Conservation (phyloP, 2,888 invertebrate species). For the Ophion ventricosus region DNA sequence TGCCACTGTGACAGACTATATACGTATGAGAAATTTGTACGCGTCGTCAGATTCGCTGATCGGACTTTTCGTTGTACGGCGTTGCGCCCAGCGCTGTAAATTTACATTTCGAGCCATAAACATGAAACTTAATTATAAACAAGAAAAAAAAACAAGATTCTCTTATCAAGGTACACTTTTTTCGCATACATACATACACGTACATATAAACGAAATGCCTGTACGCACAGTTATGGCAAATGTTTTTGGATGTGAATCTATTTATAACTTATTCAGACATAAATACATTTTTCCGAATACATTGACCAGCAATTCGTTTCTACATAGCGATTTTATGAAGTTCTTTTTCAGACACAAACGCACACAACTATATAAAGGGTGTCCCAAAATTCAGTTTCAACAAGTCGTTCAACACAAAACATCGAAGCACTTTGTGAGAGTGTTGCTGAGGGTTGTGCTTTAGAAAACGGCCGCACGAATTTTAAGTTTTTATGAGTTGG, state of each 20-base stretch:
- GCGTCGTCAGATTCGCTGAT: not conserved
- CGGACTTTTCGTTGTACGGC: slow-evolving; percentile 10
- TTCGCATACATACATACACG: not conserved
- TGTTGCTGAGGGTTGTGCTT: no score
- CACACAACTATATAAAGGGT: no score
- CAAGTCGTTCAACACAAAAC: no score
- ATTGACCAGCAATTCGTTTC: not conserved
- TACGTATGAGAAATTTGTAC: slow-evolving; percentile 43
- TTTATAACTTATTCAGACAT: not conserved
- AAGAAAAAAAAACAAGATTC: slow-evolving; percentile 39
- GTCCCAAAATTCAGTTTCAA: no score
- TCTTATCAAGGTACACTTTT: slow-evolving; percentile 36
- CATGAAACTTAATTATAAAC: slow-evolving; percentile 22
- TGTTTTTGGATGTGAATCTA: not conserved
- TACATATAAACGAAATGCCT: not conserved
- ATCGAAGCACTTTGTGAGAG: no score
- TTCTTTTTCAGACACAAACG: not conserved
- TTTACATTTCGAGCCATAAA: slow-evolving; percentile 2
- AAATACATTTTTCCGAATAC: not conserved
- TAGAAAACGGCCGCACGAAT: no score
- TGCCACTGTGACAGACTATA: slow-evolving; percentile 6
- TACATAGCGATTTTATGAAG: not conserved
- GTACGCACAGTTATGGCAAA: not conserved
- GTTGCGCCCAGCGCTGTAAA: slow-evolving; percentile 26
- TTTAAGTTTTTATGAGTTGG: no score